Evolutionary conservation across 2,888 invertebrate genomes (phyloP).

Genomic region (Drosophila kanekoi): DNA sequence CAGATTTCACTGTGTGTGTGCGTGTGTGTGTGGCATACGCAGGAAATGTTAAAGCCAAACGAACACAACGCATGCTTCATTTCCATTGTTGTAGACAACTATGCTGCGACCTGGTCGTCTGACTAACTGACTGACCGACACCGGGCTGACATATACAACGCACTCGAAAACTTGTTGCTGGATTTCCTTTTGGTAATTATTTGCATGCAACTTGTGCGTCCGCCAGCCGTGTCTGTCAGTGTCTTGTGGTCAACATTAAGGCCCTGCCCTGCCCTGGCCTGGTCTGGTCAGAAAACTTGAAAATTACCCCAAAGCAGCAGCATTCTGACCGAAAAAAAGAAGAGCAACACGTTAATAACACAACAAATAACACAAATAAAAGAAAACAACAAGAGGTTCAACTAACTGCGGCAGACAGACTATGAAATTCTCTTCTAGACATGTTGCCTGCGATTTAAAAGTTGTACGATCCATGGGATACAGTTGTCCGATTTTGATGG

Average conservation of each 20-base stretch:
- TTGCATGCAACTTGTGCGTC: slow-evolving; percentile 77
- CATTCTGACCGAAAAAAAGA: slow-evolving; percentile 49
- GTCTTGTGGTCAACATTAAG: slow-evolving; percentile 70
- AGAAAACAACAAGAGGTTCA: neutral
- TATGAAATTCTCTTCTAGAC: neutral
- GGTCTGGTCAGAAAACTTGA: slow-evolving; percentile 56
- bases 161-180: slow-evolving; percentile 39
- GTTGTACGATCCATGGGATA: too few relatives aligned
- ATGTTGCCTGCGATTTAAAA: too few relatives aligned
- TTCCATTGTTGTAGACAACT: slow-evolving; percentile 46
- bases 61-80: slow-evolving; percentile 42
- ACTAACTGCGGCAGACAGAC: neutral
- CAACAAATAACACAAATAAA: slow-evolving; percentile 6
- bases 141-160: slow-evolving; percentile 17
- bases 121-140: slow-evolving; percentile 22
- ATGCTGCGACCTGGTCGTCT: slow-evolving; percentile 11
- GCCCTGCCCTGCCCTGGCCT: slow-evolving; percentile 40
- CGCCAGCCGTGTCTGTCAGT: slow-evolving; percentile 50
- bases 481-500: too few relatives aligned
- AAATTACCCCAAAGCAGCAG: slow-evolving; percentile 51
- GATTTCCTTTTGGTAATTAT: slow-evolving; percentile 76
- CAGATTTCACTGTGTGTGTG: slow-evolving; percentile 67
- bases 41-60: slow-evolving; percentile 69
- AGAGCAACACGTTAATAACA: slow-evolving; percentile 67
- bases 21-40: slow-evolving; percentile 47